These are phyloP conservation scores for Eupithecia subumbrata DNA, from an alignment of 2,888 invertebrate species.

Conservation along the genomic window DNA sequence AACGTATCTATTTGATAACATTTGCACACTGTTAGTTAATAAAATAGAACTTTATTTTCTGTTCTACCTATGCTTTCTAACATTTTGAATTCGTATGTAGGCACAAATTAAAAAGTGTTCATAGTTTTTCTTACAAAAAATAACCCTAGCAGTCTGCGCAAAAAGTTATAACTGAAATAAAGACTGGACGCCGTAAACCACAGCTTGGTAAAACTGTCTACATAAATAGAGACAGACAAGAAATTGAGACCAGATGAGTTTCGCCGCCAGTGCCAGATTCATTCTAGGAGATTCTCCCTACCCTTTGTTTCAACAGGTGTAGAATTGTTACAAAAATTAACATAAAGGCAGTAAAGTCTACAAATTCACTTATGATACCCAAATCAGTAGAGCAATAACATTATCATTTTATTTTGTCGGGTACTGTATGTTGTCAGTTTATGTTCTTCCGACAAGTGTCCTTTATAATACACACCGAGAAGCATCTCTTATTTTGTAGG, in stretches of 20 bases:
- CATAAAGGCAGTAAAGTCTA: no score
- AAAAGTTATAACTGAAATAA: conserved; percentile 5
- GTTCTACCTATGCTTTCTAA: not conserved
- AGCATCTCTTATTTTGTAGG: not conserved
- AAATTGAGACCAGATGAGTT: not conserved
- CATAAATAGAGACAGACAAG: not conserved
- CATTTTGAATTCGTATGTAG: not conserved
- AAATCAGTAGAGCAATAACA: no score
- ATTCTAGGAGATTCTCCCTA: not conserved
- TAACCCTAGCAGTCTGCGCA: not conserved
- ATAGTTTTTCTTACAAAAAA: not conserved
- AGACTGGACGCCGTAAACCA: not conserved
- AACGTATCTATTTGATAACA: not conserved
- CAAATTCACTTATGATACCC: no score
- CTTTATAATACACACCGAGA: not conserved
- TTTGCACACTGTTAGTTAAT: not conserved
- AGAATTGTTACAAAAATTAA: not conserved
- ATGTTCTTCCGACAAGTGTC: not conserved
- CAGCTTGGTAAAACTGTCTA: not conserved
- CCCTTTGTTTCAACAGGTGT: not conserved
- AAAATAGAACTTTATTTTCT: not conserved
- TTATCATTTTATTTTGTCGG: not conserved
- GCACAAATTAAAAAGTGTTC: not conserved
- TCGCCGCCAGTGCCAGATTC: not conserved
- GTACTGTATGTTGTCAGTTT: no score